Percentiles rank a stretch among this genome's conserved stretches.
These are phyloP conservation scores for Struthidea cinerea DNA, from an alignment of 2,113 vertebrate genomes.

Conservation along the genomic window DNA sequence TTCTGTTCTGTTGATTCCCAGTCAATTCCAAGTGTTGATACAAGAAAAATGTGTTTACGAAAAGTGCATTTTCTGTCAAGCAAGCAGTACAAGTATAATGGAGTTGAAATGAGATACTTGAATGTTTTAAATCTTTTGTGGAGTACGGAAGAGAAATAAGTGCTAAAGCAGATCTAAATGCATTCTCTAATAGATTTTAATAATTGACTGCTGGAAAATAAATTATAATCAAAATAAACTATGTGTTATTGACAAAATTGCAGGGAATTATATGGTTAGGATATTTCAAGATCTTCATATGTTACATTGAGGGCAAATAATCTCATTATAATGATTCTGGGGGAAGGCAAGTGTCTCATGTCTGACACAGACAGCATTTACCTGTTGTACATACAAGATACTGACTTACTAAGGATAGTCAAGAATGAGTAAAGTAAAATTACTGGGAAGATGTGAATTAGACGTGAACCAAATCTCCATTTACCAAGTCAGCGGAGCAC, in stretches of 20 bases:
- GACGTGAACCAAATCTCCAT: not conserved
- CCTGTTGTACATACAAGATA: not conserved
- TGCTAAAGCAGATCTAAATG: not conserved
- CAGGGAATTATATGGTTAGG: not conserved
- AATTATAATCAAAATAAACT: not conserved
- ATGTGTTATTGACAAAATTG: slow-evolving; percentile 3
- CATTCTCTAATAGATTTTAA: slow-evolving; percentile 22
- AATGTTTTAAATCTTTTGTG: not conserved
- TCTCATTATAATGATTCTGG: not conserved
- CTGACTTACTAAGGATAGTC: not conserved
- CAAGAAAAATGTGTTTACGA: not conserved
- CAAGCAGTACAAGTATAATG: not conserved
- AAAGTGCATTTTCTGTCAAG: not conserved
- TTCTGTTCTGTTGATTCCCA: slow-evolving; percentile 12
- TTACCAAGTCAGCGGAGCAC: not conserved
- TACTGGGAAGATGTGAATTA: not conserved
- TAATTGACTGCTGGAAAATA: slow-evolving; percentile 13
- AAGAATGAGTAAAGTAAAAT: not conserved
- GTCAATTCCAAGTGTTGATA: not conserved
- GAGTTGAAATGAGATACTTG: not conserved
- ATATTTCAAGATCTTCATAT: slow-evolving; percentile 6
- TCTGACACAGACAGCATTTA: not conserved
- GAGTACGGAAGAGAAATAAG: not conserved
- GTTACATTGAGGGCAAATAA: not conserved
- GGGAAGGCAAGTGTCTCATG: not conserved